Evolutionary conservation across 2,888 invertebrate genomes (phyloP).

Genomic region (Lumbricus terrestris): DNA sequence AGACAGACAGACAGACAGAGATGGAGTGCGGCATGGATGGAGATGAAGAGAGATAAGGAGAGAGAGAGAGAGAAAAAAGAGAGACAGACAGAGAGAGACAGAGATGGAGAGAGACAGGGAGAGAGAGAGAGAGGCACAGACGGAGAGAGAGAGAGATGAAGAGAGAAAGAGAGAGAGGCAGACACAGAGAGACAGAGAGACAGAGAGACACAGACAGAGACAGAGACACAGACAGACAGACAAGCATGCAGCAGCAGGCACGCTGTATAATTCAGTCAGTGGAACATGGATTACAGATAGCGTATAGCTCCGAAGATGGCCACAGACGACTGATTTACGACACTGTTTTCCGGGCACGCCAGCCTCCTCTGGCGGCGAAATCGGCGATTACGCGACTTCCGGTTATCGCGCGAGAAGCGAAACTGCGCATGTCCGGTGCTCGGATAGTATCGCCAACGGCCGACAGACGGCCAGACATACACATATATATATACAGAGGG

Average conservation of each 20-base stretch:
- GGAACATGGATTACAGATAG: conserved; percentile 3
- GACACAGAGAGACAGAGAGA: neutral
- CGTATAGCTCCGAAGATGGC: neutral
- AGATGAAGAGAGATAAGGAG: too few relatives aligned
- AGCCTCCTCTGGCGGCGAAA: neutral
- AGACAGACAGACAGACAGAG: neutral
- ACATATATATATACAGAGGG: neutral
- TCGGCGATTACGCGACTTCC: conserved; percentile 10
- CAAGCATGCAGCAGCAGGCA: neutral
- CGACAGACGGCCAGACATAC: conserved; percentile 11
- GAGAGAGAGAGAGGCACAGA: too few relatives aligned
- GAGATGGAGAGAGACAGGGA: too few relatives aligned
- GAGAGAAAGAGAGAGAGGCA: too few relatives aligned
- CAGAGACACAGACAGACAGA: neutral
- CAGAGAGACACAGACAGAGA: neutral
- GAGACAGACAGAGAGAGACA: too few relatives aligned
- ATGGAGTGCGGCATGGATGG: neutral
- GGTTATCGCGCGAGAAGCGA: conserved; percentile 11
- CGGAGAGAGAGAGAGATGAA: too few relatives aligned
- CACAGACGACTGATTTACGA: conserved; percentile 11
- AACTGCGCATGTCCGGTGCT: conserved; percentile 9
- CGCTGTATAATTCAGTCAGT: neutral
- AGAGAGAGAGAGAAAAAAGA: too few relatives aligned
- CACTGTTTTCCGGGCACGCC: neutral
- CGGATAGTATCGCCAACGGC: conserved; percentile 9